These are phyloP conservation scores for Zaprionus ghesquierei DNA, from an alignment of 1,140 invertebrate species.

Conservation along the genomic window DNA sequence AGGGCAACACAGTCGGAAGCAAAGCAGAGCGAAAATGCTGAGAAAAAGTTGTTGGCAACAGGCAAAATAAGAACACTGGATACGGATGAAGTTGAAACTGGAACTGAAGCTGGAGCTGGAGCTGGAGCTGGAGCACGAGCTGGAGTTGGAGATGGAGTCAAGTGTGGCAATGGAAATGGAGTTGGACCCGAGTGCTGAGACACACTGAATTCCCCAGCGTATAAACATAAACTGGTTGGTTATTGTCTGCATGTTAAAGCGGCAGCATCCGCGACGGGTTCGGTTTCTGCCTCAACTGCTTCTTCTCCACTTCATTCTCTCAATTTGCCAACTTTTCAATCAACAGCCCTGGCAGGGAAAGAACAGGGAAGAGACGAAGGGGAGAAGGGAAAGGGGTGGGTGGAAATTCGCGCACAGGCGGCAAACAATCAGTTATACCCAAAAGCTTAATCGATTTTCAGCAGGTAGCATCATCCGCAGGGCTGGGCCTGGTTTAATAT, in stretches of 20 bases:
- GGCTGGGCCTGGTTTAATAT: conserved; percentile 38
- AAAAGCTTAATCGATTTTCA: conserved; percentile 62
- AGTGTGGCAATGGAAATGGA: neutral
- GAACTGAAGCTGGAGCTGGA: neutral
- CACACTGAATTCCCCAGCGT: conserved; percentile 37
- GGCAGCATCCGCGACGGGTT: neutral
- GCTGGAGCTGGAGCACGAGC: neutral
- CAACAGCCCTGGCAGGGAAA: conserved; percentile 21
- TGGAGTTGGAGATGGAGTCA: neutral
- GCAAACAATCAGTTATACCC: conserved; percentile 54
- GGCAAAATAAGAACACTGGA: neutral
- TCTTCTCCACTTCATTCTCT: conserved; percentile 5
- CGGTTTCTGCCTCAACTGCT: conserved; percentile 5
- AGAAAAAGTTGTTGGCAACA: conserved; percentile 10
- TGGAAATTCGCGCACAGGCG: conserved; percentile 7
- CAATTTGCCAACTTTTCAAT: conserved; percentile 47
- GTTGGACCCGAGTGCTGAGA: neutral
- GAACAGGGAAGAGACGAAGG: no score
- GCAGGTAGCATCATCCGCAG: conserved; percentile 49
- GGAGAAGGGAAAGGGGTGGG: no score
- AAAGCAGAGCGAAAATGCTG: conserved; percentile 16
- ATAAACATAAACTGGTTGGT: conserved; percentile 55
- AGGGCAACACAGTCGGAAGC: conserved; percentile 20
- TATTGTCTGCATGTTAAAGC: conserved; percentile 50
- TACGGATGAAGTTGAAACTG: neutral